Percentiles rank a stretch among this genome's conserved stretches.
Evolutionary conservation across 1,140 invertebrate genomes (phyloP).

Genomic region (Trachymyrmex septentrionalis): DNA sequence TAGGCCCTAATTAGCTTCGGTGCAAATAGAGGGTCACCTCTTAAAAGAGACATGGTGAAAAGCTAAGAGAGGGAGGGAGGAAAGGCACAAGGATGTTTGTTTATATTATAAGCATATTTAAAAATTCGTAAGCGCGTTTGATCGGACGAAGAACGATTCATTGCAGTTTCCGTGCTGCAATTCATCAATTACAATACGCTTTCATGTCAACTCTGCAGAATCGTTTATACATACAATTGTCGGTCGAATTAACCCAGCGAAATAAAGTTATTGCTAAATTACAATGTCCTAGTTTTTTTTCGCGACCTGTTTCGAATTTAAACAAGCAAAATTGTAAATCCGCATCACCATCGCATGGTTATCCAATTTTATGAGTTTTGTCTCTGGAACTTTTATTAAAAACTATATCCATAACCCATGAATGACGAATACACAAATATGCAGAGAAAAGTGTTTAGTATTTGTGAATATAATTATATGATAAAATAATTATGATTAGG

Average conservation of each 20-base stretch:
- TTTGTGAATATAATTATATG: too few relatives aligned
- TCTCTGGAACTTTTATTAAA: slow-evolving; percentile 29
- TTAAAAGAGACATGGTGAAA: slow-evolving; percentile 50
- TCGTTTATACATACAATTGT: slow-evolving; percentile 47
- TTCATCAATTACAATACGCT: slow-evolving; percentile 24
- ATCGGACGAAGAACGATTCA: slow-evolving; percentile 28
- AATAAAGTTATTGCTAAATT: slow-evolving; percentile 56
- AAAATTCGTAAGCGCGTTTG: slow-evolving; percentile 19
- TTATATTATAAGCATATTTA: background rate
- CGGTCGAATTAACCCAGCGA: slow-evolving; percentile 39
- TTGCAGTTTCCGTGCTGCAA: slow-evolving; percentile 4
- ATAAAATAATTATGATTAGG: too few relatives aligned
- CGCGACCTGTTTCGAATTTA: slow-evolving; percentile 38
- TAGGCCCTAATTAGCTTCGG: slow-evolving; percentile 57
- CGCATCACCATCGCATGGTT: slow-evolving; percentile 18
- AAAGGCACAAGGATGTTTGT: too few relatives aligned
- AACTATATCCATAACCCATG: background rate
- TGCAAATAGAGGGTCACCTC: slow-evolving; percentile 48
- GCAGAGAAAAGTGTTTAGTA: too few relatives aligned
- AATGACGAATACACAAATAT: background rate
- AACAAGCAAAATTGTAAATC: slow-evolving; percentile 37
- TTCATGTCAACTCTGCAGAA: background rate
- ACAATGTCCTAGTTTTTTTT: slow-evolving; percentile 39
- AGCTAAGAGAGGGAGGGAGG: slow-evolving; percentile 5
- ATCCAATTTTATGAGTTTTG: slow-evolving; percentile 33